Base-by-base conservation (phyloP, 2,113 vertebrate genomes). In the Orthonyx spaldingii region DNA sequence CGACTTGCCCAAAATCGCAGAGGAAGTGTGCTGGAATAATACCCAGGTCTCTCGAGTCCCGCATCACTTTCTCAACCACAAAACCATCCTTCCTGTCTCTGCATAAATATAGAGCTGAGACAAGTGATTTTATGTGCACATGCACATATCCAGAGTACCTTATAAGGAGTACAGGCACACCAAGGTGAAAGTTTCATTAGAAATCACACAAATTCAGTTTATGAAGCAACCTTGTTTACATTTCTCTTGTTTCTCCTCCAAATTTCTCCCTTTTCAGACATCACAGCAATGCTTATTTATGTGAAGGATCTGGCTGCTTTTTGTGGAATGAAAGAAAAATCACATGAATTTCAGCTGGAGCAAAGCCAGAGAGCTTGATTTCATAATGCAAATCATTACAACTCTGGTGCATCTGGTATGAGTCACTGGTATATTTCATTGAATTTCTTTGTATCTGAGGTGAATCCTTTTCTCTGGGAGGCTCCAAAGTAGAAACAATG, bases 61-160 rank as follows among this genome's bases (percentile, higher is more conserved):
- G 69, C 88, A 94, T 68, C 83, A 68, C 56, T 84, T 82, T 95
- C 71, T 90, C 56, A 94, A 78, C 94, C 90, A 90, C 93, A 92
- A 96, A 96, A 59, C 83, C 95, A 90, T 86, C 76, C 93, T 96
- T 96, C 95, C 95, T 96, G 93, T 96, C 28, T 86, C 85, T 89
- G 52, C 37, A 37, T 56, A 94, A 81, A 96, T 87, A 91, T 3
- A 86, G 71, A 80, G 66, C 50, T 33, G 63, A 90, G 41, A 84
- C 52, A 91, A 80, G 75, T 86, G 85, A 92, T 94, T 96, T 93
- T 82, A 57, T 30, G 24, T 35, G 20, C 61, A 72, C 26, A 72
- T 60, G 66, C 30, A 80, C 4, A 17, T 52, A 65, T 9, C 21
- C 53, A 88, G n/a, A 78, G 52, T 24, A n/a, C 77, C 87, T 96